These are phyloP conservation scores for Macrochelys suwanniensis DNA, from an alignment of 2,797 vertebrate genomes.

Conservation along the genomic window DNA sequence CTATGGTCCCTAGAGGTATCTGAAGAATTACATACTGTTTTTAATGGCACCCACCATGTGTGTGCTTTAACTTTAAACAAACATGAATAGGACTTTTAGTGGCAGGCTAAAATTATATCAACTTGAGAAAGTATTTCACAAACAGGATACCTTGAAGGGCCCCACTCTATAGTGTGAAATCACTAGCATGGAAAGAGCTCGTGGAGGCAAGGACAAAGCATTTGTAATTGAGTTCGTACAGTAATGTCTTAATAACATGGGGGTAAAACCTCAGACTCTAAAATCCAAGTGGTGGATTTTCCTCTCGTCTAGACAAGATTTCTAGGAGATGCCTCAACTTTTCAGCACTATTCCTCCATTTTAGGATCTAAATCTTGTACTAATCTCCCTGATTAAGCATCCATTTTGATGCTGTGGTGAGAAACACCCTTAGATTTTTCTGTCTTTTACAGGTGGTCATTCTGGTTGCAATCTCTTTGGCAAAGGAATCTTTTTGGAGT, in stretches of 20 bases:
- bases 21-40: neutral
- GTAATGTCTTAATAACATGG: neutral
- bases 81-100: neutral
- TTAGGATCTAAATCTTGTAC: neutral
- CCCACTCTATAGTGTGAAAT: neutral
- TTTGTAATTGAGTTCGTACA: neutral
- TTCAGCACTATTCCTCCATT: neutral
- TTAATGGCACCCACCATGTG: neutral
- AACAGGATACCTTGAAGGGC: neutral
- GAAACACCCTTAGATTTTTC: conserved; percentile 46
- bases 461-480: conserved; percentile 56
- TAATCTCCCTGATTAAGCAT: neutral
- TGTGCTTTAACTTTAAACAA: neutral
- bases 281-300: neutral
- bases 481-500: conserved; percentile 53
- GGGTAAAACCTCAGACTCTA: neutral
- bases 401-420: neutral
- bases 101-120: no score
- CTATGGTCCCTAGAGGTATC: neutral
- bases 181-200: neutral
- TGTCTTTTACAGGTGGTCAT: conserved; percentile 51
- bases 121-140: neutral
- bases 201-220: neutral
- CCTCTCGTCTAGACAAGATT: neutral
- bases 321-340: neutral